Base-by-base conservation (phyloP, 2,888 invertebrate genomes). In the Synanthedon vespiformis region DNA sequence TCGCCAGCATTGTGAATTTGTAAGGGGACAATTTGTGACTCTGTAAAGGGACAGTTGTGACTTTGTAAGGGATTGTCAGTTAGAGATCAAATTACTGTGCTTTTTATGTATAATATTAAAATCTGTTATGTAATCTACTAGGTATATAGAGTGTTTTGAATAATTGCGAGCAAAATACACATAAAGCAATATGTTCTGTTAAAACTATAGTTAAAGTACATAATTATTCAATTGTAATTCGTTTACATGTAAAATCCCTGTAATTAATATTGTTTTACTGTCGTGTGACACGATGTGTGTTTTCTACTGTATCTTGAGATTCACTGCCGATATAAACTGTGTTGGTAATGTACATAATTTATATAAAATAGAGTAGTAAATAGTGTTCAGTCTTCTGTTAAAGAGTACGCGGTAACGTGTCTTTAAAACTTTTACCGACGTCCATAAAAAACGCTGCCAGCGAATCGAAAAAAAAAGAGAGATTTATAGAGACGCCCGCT, bases 221-320 rank as follows among this genome's bases (percentile, higher is more conserved):
- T 74, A 78, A 75, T 78, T 74, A 81, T 79, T 80, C 75, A 81
- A 72, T 44, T 75, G 76, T 77, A 75, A 80, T 79, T 78, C 70
- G 71, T 84, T 83, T 76, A 80, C 80, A 85, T 85, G 84, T 84
- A 85, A 87, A 87, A 87, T 87, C 87, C 87, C 87, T 87, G 87
- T 87, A 86, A 84, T 84, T 77, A 82, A 84, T 87, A 87, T 85
- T 86, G 84, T 85, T 75, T 79, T 70, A 76, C 63, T 82, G 83
- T 79, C 72, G 80, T 77, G 81, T 77, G 81, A 78, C 77, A 70
- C 76, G 77, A 76, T 61, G 68, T 63, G 65, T 65, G 63, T 57
- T 49, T 22, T 57, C 67, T 68, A 71, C 65, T 67, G 68, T 58
- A 55, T 60, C 59, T 34, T 65, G 67, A 59, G 62, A 56, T 61